Conservation (phyloP, 2,888 invertebrate species). For the Trilocha varians region DNA sequence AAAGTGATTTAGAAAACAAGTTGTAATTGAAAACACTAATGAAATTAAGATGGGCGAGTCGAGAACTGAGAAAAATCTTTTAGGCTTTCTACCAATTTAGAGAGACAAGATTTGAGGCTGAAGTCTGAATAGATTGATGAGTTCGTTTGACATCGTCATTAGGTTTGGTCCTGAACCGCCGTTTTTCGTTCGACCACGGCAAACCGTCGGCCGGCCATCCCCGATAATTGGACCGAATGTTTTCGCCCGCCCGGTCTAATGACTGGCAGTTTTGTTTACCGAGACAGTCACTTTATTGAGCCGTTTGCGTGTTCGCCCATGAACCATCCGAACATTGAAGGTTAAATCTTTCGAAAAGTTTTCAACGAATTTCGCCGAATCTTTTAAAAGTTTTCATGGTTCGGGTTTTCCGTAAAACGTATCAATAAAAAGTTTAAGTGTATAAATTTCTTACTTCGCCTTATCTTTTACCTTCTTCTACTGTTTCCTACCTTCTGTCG, state of each 20-base stretch:
- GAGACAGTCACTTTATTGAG: constrained; percentile 60
- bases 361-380: constrained; percentile 6
- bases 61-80: no score
- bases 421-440: neutral
- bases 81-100: no score
- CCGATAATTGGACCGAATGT: constrained; percentile 66
- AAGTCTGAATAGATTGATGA: constrained; percentile 56
- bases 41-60: no score
- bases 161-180: constrained; percentile 43
- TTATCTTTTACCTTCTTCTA: no score
- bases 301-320: constrained; percentile 49
- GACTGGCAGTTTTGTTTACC: constrained; percentile 67
- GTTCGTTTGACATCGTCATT: constrained; percentile 62
- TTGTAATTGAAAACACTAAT: no score
- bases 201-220: constrained; percentile 21
- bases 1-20: no score
- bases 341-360: constrained; percentile 34
- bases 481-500: no score
- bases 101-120: no score
- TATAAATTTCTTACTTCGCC: no score
- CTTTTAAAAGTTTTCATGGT: neutral
- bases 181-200: constrained; percentile 35
- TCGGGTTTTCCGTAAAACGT: neutral
- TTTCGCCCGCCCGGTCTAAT: constrained; percentile 60
- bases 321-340: constrained; percentile 33